Base-by-base conservation (phyloP, 1,140 invertebrate genomes). In the Zaprionus vittiger region DNA sequence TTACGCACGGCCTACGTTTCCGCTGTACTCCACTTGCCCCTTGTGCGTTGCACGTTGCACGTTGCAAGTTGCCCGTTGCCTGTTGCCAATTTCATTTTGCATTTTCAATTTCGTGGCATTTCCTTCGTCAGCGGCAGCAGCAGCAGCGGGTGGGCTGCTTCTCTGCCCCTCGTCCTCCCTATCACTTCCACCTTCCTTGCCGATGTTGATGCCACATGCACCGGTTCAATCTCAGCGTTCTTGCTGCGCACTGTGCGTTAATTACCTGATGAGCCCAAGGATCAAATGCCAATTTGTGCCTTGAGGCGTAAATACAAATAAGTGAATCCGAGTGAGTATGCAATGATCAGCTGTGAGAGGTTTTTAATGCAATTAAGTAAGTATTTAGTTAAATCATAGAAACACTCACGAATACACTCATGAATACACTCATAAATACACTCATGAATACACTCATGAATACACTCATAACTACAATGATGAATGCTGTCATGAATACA, bases 101-200 rank as follows among this genome's bases (percentile, higher is more conserved):
- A 90, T 90, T 89, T 89, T 90, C 84, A 84, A 90, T 90, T 89
- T 90, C 57, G 81, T 84, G 84, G 85, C 81, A 89, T 84, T 84
- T 89, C 84, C 84, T 89, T 63, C 71, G 47, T 63, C 57, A 63
- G 56, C 54, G n/a, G 47, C 70, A 37, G 44, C 57, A 14, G 12
- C 37, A 62, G 37, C 78, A 78, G 64, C 71, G 78, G 67, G 76
- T 64, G 80, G 56, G 55, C 74, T 34, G 41, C 52, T 41, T 20
- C 55, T 26, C 12, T 20, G 0, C 59, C 49, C 5, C 20, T 22
- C 7, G 14, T 14, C 11, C 20, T 15, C 20, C 22, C 4, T 12
- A 20, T 5, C 4, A 3, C 20, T 11, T 34, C 31, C 9, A 34
- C 31, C 31, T 34, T 34, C 9, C 9, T 34, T 3, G 12, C 4